Evolutionary conservation across 64 coral and sea anemone species (phyloP).

Genomic region (Catalaphyllia jardinei): DNA sequence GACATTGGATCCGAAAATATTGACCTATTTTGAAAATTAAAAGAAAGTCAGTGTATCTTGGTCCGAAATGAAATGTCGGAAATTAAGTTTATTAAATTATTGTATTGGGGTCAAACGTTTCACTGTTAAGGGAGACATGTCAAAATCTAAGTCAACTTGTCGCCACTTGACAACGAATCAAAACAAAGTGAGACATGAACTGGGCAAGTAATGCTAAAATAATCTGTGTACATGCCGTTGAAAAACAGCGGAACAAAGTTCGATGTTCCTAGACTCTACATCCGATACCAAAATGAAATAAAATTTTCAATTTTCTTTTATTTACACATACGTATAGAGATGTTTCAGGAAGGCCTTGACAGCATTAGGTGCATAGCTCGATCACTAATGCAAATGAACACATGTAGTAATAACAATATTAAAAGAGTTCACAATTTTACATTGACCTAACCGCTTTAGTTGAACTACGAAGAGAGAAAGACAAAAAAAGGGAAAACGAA

Average conservation of each 20-base stretch:
- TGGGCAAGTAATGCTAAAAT: not conserved
- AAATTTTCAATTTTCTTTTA: not conserved
- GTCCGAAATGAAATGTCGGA: not conserved
- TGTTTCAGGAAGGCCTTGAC: not conserved
- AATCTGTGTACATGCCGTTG: not conserved
- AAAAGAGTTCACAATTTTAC: not conserved
- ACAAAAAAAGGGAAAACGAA: not conserved
- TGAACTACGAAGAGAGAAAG: not conserved
- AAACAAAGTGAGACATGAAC: not conserved
- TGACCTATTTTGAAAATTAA: too few species aligned
- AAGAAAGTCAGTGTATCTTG: not conserved
- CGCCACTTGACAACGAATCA: not conserved
- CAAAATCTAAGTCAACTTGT: not conserved
- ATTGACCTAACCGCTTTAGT: not conserved
- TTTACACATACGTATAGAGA: not conserved
- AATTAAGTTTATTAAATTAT: not conserved
- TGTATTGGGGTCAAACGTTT: not conserved
- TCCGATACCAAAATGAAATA: not conserved
- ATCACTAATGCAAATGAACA: slow-evolving; percentile 10
- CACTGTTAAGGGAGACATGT: not conserved
- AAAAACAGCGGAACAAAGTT: too few species aligned
- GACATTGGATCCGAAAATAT: too few species aligned
- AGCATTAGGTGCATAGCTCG: slow-evolving; percentile 21
- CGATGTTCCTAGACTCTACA: too few species aligned
- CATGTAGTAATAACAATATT: not conserved